phyloP scores from a whole-genome alignment of 2,113 vertebrate species.

The Apeltes quadracus region DNA sequence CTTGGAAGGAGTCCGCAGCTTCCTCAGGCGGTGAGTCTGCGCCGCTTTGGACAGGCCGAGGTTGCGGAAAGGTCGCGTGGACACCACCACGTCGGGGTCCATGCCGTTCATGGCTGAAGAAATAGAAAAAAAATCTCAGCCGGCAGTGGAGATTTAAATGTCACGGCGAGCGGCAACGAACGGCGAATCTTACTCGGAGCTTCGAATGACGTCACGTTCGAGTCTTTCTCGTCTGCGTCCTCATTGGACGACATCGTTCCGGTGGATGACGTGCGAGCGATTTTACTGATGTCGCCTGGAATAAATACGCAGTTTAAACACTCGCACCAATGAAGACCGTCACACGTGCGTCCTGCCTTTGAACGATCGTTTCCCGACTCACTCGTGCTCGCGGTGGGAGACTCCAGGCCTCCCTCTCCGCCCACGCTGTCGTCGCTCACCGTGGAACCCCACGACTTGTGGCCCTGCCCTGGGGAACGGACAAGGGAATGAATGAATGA shows the following conservation, averaged over 20 bases:
- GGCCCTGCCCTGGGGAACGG: slow-evolving; percentile 77
- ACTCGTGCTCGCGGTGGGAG: slow-evolving; percentile 80
- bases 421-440: slow-evolving; percentile 81
- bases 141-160: background rate
- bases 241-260: slow-evolving; percentile 87
- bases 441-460: slow-evolving; percentile 92
- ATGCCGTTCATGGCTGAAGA: slow-evolving; percentile 86
- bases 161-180: background rate
- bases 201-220: slow-evolving; percentile 81
- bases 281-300: slow-evolving; percentile 87
- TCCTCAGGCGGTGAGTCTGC: slow-evolving; percentile 90
- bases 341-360: background rate
- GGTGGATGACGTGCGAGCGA: slow-evolving; percentile 81
- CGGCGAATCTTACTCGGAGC: slow-evolving; percentile 75
- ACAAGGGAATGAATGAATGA: background rate
- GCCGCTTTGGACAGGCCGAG: slow-evolving; percentile 93
- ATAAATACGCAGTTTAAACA: background rate
- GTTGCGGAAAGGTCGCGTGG: slow-evolving; percentile 89
- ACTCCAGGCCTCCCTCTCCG: slow-evolving; percentile 76
- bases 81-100: slow-evolving; percentile 79
- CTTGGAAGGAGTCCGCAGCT: slow-evolving; percentile 90
- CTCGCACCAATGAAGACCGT: background rate
- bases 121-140: background rate
- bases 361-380: background rate
- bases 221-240: slow-evolving; percentile 86